Evolutionary conservation across 2,888 invertebrate species (phyloP).

Genomic region (Tenthredo distinguenda): DNA sequence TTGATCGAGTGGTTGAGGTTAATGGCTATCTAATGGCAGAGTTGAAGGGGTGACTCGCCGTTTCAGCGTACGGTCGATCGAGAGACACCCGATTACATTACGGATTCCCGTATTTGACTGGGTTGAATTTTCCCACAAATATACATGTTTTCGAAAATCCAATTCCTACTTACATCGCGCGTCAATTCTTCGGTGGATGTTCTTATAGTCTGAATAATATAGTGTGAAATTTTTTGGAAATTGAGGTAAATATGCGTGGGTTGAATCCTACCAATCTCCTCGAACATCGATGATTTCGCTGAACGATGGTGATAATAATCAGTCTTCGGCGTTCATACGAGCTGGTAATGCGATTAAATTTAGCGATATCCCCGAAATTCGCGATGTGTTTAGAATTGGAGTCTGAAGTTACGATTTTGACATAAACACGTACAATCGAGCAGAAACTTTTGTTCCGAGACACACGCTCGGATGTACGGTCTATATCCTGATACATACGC

Average conservation of each 20-base stretch:
- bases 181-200: not conserved
- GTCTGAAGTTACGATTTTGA: constrained; percentile 16
- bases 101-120: not conserved
- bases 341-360: not conserved
- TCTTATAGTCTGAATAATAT: not conserved
- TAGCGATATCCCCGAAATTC: not conserved
- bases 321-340: not conserved
- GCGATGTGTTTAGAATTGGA: not conserved
- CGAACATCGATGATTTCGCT: not conserved
- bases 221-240: not conserved
- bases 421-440: not conserved
- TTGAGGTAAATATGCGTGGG: not conserved
- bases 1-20: constrained; percentile 47
- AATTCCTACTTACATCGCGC: not conserved
- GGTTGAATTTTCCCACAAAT: not conserved
- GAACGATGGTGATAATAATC: not conserved
- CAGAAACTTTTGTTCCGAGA: not conserved
- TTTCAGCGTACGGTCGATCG: not conserved
- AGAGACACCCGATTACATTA: constrained; percentile 7
- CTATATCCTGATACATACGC: not conserved
- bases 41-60: constrained; percentile 3
- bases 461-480: not conserved
- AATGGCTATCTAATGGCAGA: constrained; percentile 47
- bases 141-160: not conserved
- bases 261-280: not conserved